Base-by-base conservation (phyloP, 2,888 invertebrate genomes). In the Odontomyia ornata region DNA sequence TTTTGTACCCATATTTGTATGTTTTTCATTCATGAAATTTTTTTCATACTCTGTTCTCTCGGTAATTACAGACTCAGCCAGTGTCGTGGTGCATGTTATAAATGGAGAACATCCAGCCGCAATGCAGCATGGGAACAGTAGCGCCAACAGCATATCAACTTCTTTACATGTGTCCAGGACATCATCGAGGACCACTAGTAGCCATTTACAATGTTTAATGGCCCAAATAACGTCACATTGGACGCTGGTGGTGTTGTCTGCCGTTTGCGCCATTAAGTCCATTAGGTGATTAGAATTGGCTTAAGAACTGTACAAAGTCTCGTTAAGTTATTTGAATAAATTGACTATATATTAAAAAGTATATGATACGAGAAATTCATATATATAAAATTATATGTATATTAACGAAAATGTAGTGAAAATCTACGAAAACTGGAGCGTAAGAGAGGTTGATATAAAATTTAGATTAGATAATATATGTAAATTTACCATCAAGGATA, bases 41-140 rank as follows among this genome's bases (percentile, higher is more conserved):
- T 60, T 21, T 46, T 18, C n/a, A n/a, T 67, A 56, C 11, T 64
- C 25, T 60, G 52, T 18, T 36, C 52, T 60, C 60, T 36, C 60
- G 52, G 5, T 73, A 89, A 84, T 89, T 89, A 84, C 91, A 88
- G 93, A 94, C 86, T 92, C 93, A 76, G 94, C 93, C 78, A 93
- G 93, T 82, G 93, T 95, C 82, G 91, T 93, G 83, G 93, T 94
- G 78, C 94, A 94, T 87, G 94, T 94, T 82, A 90, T 94, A 82
- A 94, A 93, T 84, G 94, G 94, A 83, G 91, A 90, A 87, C 87
- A 91, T 81, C 91, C 91, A 80, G 91, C 91, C 9, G 91, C 91
- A 69, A 91, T 91, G 91, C 91, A 91, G 82, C 87, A 87, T 81
- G 87, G 86, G 80, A 86, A 86, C 81, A 86, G 85, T 82, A 86